Conservation (phyloP, 2,797 vertebrate genomes). For the Knipowitschia caucasica region DNA sequence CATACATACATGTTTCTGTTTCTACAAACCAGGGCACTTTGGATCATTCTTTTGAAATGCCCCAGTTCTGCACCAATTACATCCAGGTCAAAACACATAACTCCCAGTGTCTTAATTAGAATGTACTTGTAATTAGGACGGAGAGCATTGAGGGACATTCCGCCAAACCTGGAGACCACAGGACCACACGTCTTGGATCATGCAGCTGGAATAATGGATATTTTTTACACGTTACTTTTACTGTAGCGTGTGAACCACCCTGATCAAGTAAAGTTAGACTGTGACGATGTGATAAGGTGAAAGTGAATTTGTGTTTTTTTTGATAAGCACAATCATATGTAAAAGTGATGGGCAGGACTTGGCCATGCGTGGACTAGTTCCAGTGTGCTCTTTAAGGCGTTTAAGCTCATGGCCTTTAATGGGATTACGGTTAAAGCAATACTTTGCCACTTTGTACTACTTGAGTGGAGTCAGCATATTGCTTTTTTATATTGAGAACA, state of each 20-base stretch:
- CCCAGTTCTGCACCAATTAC: neutral
- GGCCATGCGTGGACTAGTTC: constrained; percentile 4
- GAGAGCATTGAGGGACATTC: neutral
- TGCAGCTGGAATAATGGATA: too few species aligned
- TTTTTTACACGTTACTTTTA: neutral
- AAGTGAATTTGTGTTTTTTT: constrained; percentile 18
- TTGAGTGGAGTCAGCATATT: neutral
- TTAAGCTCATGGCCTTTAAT: neutral
- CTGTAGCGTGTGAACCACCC: neutral
- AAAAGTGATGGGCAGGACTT: constrained; percentile 9
- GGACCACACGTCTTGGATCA: too few species aligned
- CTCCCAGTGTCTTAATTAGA: neutral
- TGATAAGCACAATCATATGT: constrained; percentile 47
- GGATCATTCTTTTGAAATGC: constrained; percentile 10
- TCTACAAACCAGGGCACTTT: neutral
- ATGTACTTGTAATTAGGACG: neutral
- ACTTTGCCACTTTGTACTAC: neutral
- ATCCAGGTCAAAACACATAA: neutral
- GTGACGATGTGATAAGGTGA: constrained; percentile 53
- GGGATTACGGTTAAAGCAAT: constrained; percentile 4
- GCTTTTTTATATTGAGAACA: neutral
- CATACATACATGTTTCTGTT: constrained; percentile 1
- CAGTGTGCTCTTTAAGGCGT: neutral
- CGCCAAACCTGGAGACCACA: neutral
- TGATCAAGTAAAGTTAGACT: constrained; percentile 1